Evolutionary conservation across 2,797 vertebrate genomes (phyloP).

Genomic region (Amphiprion clarkii): DNA sequence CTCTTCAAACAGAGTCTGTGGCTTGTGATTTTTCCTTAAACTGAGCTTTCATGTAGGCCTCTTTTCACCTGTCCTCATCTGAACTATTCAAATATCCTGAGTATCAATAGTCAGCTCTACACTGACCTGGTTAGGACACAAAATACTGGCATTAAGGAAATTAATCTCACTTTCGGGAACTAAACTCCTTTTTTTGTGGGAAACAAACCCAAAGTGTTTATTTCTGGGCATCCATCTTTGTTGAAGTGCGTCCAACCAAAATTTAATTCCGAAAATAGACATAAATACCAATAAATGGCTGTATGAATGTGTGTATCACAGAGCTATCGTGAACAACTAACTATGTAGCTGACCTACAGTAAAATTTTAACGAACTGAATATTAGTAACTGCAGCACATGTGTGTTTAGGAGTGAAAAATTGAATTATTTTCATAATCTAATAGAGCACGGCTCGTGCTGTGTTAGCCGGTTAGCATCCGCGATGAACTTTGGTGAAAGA

Average conservation of each 20-base stretch:
- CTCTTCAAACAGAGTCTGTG: background rate
- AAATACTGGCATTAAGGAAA: background rate
- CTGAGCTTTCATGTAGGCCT: background rate
- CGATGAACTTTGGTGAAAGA: background rate
- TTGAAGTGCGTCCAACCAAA: background rate
- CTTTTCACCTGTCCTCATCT: background rate
- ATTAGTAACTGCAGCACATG: background rate
- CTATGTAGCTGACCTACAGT: background rate
- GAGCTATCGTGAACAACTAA: fast-evolving
- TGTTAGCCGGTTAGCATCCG: slow-evolving; percentile 35
- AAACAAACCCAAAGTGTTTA: background rate
- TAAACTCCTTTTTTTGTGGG: background rate
- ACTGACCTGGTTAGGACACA: background rate
- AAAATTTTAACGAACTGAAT: background rate
- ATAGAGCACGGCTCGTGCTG: background rate
- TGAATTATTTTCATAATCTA: background rate
- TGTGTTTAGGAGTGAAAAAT: background rate
- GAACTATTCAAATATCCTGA: background rate
- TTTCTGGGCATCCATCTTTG: background rate
- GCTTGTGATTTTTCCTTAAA: background rate
- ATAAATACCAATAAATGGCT: background rate
- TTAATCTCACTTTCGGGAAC: background rate
- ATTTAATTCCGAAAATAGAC: slow-evolving; percentile 14
- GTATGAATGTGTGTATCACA: background rate
- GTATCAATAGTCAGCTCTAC: background rate